Evolutionary conservation across 1,140 invertebrate species (phyloP).

Genomic region (Scaptodrosophila lebanonensis): DNA sequence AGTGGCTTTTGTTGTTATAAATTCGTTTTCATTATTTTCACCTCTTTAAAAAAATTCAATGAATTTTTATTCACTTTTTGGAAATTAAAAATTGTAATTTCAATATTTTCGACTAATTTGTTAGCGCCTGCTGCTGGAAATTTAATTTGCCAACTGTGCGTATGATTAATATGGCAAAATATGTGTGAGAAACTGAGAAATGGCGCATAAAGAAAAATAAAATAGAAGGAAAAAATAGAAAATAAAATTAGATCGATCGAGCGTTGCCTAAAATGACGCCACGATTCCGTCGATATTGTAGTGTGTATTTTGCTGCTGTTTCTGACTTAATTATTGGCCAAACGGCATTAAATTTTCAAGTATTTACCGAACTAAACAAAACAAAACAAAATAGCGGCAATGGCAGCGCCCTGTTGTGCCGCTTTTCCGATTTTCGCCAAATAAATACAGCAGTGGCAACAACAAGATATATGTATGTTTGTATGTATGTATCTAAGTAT

Average conservation of each 20-base stretch:
- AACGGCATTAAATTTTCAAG: slow-evolving; percentile 74
- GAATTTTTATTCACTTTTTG: slow-evolving; percentile 6
- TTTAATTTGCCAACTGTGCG: slow-evolving; percentile 46
- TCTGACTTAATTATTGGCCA: slow-evolving; percentile 66
- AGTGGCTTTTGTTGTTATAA: no score
- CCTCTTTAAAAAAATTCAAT: no score
- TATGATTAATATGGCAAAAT: slow-evolving; percentile 63
- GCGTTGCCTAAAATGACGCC: neutral
- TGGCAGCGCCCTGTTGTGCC: slow-evolving; percentile 3
- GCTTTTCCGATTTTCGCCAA: slow-evolving; percentile 28
- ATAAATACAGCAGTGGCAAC: slow-evolving; percentile 16
- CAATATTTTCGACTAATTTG: slow-evolving; percentile 35
- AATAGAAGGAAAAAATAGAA: no score
- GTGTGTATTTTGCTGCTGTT: slow-evolving; percentile 28
- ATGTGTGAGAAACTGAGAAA: no score
- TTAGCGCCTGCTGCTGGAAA: slow-evolving; percentile 21
- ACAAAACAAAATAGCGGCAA: slow-evolving; percentile 38
- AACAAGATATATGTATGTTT: no score
- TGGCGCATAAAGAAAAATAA: no score
- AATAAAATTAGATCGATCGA: no score
- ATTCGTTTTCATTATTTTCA: no score
- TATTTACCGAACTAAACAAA: slow-evolving; percentile 74
- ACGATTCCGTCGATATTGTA: no score
- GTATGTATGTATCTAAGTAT: no score
- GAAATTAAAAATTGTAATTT: slow-evolving; percentile 8